Conservation (phyloP, 2,797 vertebrate species). For the Tokudaia muenninki region DNA sequence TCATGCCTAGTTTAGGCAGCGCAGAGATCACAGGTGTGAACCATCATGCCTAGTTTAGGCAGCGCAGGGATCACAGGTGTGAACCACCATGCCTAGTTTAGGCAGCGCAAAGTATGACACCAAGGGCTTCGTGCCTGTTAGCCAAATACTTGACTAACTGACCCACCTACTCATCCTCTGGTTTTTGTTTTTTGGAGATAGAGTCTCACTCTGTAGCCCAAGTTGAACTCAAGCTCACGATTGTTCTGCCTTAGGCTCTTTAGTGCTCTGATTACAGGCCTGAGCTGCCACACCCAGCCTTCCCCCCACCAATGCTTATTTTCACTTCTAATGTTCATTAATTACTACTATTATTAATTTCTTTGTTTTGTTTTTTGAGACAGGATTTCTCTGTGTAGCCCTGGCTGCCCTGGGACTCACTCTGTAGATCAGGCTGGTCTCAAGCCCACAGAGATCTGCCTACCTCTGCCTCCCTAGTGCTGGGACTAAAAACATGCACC, state of each 20-base stretch:
- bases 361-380: not conserved
- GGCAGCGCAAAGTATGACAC: not conserved
- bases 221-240: not conserved
- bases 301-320: not conserved
- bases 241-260: not conserved
- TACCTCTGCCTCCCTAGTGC: not conserved
- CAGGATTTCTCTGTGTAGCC: not conserved
- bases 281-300: not conserved
- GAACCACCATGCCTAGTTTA: not conserved
- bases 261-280: no score
- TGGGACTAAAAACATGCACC: not conserved
- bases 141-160: not conserved
- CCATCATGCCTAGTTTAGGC: no score
- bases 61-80: not conserved
- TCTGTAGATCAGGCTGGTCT: not conserved
- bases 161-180: not conserved
- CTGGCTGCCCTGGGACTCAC: not conserved
- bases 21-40: not conserved
- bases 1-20: no score
- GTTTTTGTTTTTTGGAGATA: not conserved
- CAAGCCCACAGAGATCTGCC: not conserved
- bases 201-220: not conserved
- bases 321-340: not conserved
- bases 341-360: not conserved
- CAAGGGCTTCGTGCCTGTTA: not conserved